Conservation (phyloP, 2,113 vertebrate genomes). For the Peromyscus californicus region DNA sequence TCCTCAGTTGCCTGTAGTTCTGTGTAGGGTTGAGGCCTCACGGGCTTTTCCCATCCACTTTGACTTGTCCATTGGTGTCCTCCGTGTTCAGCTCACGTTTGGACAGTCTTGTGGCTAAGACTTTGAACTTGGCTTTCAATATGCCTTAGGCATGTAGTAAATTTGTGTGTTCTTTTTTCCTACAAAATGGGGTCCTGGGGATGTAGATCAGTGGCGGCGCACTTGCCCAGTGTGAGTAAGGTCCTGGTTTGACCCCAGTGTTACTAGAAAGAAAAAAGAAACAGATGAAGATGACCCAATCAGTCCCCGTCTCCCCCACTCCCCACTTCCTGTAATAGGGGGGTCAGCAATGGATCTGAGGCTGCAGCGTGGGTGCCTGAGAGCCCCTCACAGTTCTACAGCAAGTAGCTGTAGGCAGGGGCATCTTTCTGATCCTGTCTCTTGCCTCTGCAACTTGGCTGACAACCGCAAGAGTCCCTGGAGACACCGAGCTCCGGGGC, state of each 20-base stretch:
- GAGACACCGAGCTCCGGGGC: neutral
- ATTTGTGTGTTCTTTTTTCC: neutral
- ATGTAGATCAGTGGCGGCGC: neutral
- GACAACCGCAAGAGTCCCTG: neutral
- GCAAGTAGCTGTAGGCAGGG: neutral
- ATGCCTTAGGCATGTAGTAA: neutral
- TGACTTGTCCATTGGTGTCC: no score
- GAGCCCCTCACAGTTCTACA: neutral
- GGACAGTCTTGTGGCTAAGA: neutral
- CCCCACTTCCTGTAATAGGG: neutral
- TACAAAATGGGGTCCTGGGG: neutral
- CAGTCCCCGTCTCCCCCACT: neutral
- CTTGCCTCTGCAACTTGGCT: slow-evolving; percentile 4
- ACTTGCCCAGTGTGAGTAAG: neutral
- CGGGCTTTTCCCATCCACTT: neutral
- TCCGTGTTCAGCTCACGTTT: neutral
- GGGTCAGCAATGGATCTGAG: neutral
- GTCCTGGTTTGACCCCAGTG: neutral
- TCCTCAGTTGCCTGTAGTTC: neutral
- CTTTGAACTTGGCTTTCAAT: neutral
- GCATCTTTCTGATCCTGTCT: neutral
- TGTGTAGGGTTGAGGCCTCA: neutral
- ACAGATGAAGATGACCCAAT: neutral
- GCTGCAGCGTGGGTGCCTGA: neutral
- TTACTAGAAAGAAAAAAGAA: neutral